Evolutionary conservation across 2,113 vertebrate species (phyloP).

Genomic region (Cranoglanis bouderius): DNA sequence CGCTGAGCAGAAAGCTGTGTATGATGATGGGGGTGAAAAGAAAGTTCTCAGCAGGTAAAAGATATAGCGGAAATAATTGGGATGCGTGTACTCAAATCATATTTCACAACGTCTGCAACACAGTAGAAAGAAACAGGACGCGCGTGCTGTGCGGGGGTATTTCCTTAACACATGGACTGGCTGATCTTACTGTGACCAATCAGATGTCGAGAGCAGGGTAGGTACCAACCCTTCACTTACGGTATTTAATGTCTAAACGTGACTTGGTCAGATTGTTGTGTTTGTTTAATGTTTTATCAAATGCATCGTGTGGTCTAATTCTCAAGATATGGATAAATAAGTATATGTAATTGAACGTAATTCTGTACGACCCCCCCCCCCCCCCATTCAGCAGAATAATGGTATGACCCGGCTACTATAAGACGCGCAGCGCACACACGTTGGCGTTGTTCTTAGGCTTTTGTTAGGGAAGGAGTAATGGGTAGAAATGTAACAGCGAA

Average conservation of each 20-base stretch:
- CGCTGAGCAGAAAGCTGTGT: neutral
- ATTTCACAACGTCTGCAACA: constrained; percentile 25
- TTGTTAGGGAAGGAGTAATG: neutral
- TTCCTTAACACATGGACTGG: constrained; percentile 39
- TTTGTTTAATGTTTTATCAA: neutral
- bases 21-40: neutral
- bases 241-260: neutral
- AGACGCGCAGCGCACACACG: constrained; percentile 1
- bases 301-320: rapidly evolving
- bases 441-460: constrained; percentile 40
- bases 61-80: neutral
- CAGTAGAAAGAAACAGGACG: neutral
- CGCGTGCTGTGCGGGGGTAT: constrained; percentile 6
- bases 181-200: constrained; percentile 45
- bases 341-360: no score
- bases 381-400: constrained; percentile 28
- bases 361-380: neutral
- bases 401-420: constrained; percentile 48
- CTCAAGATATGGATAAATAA: neutral
- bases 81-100: constrained; percentile 10
- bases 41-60: neutral
- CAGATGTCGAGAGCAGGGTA: constrained; percentile 37
- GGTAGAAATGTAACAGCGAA: neutral
- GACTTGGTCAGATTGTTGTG: neutral
- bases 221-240: constrained; percentile 5